These are phyloP conservation scores for Pyrrhia umbra DNA, from an alignment of 2,888 invertebrate genomes.

Conservation along the genomic window DNA sequence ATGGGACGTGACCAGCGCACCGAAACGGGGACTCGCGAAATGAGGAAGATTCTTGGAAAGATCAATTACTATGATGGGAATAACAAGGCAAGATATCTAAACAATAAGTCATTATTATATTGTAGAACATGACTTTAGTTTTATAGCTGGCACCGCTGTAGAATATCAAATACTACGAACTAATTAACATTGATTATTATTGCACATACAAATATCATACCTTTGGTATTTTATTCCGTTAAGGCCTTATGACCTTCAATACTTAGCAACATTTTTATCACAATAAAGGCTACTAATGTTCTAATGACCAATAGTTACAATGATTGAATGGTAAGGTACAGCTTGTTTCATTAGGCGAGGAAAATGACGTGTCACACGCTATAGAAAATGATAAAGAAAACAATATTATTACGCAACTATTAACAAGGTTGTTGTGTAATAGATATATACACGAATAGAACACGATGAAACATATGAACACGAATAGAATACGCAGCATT, in stretches of 20 bases:
- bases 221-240: constrained; percentile 52
- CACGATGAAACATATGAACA: no score
- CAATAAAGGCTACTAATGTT: constrained; percentile 61
- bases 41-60: constrained; percentile 54
- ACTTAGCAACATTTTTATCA: constrained; percentile 64
- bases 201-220: constrained; percentile 30
- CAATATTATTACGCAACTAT: constrained; percentile 71
- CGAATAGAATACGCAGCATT: constrained; percentile 64
- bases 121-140: constrained; percentile 22
- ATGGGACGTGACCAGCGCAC: constrained; percentile 48
- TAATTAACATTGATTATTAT: constrained; percentile 55
- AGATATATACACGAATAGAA: constrained; percentile 60
- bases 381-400: constrained; percentile 74
- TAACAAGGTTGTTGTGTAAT: constrained; percentile 66
- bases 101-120: constrained; percentile 33
- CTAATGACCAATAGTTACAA: constrained; percentile 60
- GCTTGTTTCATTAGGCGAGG: constrained; percentile 59
- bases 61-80: constrained; percentile 27
- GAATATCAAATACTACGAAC: constrained; percentile 47
- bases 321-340: constrained; percentile 57
- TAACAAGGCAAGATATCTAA: constrained; percentile 12
- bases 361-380: constrained; percentile 77
- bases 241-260: constrained; percentile 61
- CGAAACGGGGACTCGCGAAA: constrained; percentile 37
- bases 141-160: constrained; percentile 24